Evolutionary conservation across 2,888 invertebrate genomes (phyloP), one percentile per base, ranked within the genome.

Genomic region (Eulithis prunata): DNA sequence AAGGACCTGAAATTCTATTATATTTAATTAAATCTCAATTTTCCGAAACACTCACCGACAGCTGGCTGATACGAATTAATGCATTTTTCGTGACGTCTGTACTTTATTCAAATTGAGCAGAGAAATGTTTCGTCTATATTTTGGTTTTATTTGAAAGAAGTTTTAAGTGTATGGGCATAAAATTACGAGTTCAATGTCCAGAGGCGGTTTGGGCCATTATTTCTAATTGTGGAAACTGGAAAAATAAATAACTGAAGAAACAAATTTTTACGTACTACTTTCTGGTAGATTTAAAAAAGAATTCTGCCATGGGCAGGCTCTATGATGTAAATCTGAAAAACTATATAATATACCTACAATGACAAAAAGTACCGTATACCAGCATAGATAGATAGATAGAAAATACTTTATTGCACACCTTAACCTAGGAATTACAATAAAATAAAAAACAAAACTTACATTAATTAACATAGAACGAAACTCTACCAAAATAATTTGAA

Each of bases 11-110:
- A 66, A 57, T 53, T 61, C 51, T 57, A 47, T 62, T 61, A 3
- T 57, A 28, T 52, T 53, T 61, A 66, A 66, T 66, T 66, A 66
- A 66, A 57, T 62, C 57, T 21, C 46, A 54, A 32, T 58, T 65
- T 55, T 59, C 28, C 45, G 14, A 51, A 62, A 62, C 67, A 60
- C 46, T 32, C 56, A 52, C 52, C 64, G 52, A 62, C 69, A 69
- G 61, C 61, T 66, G 67, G 10, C 57, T 67, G 54, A 53, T 62
- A 64, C 61, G 64, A 64, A 66, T 66, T 63, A 66, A 69, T 69
- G 62, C 55, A 61, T 64, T 65, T 65, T 65, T 62, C 62, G 62
- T 54, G 55, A 66, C 49, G 28, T 55, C 32, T 56, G 45, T 64
- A 38, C n/a, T 68, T 60, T 65, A 64, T 65, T 57, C 11, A 57